Evolutionary conservation across 1,140 invertebrate genomes (phyloP).

Genomic region (Phenacoccus solenopsis): DNA sequence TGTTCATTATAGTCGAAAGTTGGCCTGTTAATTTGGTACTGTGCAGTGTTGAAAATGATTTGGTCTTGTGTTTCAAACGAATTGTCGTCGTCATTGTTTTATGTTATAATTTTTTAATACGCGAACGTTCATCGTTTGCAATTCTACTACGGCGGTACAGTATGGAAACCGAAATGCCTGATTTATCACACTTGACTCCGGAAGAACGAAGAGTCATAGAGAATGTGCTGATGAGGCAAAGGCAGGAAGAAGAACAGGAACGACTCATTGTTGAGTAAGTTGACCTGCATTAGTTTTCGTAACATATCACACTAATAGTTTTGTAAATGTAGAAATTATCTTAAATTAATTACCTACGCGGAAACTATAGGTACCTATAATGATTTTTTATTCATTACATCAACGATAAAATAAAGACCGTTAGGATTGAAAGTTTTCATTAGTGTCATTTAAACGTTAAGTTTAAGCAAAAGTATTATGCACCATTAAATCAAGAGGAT

Average conservation of each 20-base stretch:
- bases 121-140: conserved; percentile 10
- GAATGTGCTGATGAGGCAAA: conserved; percentile 87
- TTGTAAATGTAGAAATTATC: too few relatives aligned
- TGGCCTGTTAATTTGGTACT: background rate
- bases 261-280: conserved; percentile 79
- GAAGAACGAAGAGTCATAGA: conserved; percentile 96
- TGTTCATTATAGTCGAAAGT: conserved; percentile 7
- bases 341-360: too few relatives aligned
- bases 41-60: conserved; percentile 2
- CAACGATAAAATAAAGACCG: too few relatives aligned
- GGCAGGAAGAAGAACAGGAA: conserved; percentile 85
- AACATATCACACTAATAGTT: too few relatives aligned
- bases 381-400: too few relatives aligned
- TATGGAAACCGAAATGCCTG: conserved; percentile 59
- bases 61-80: background rate
- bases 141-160: conserved; percentile 3
- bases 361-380: too few relatives aligned
- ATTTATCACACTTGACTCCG: conserved; percentile 93
- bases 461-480: too few relatives aligned
- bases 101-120: background rate
- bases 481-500: too few relatives aligned
- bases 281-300: too few relatives aligned
- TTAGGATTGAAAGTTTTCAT: too few relatives aligned
- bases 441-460: too few relatives aligned
- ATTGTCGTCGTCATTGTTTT: conserved; percentile 5